Conservation (phyloP, 2,797 vertebrate species). For the Typhlichthys eigenmanni region DNA sequence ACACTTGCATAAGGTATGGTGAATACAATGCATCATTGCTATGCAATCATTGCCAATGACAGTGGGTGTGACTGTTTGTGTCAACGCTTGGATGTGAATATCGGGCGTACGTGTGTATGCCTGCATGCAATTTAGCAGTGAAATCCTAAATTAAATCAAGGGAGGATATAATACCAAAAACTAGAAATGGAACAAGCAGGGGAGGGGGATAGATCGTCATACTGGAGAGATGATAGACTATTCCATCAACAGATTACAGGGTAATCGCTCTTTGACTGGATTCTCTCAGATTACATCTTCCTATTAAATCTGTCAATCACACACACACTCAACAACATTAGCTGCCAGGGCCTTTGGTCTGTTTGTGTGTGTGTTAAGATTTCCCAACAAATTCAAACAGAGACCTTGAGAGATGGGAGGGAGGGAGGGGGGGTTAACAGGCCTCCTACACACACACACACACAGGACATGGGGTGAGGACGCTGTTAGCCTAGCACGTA, state of each 20-base stretch:
- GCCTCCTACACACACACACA: not conserved
- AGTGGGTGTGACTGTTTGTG: conserved; percentile 1
- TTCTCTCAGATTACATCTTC: conserved; percentile 70
- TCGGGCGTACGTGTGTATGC: not conserved
- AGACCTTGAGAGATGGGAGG: too few species aligned
- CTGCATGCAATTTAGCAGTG: not conserved
- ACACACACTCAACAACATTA: conserved; percentile 25
- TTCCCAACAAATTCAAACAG: too few species aligned
- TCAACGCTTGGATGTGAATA: too few species aligned
- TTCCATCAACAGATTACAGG: conserved; percentile 62
- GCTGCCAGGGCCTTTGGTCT: not conserved
- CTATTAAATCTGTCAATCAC: conserved; percentile 70
- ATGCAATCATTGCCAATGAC: conserved; percentile 38
- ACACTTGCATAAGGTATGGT: too few species aligned
- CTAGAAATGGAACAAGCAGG: conserved; percentile 35
- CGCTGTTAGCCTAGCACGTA: conserved; percentile 39
- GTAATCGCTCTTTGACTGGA: conserved; percentile 68
- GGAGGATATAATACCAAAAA: conserved; percentile 23
- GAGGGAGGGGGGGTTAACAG: too few species aligned
- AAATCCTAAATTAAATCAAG: conserved; percentile 50
- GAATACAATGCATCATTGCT: conserved; percentile 17
- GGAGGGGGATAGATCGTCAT: conserved; percentile 1
- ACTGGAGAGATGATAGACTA: conserved; percentile 24
- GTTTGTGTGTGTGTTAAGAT: conserved; percentile 39
- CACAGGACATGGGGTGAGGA: not conserved